phyloP scores from a whole-genome alignment of 2,113 vertebrate genomes.

The Zapornia atra region DNA sequence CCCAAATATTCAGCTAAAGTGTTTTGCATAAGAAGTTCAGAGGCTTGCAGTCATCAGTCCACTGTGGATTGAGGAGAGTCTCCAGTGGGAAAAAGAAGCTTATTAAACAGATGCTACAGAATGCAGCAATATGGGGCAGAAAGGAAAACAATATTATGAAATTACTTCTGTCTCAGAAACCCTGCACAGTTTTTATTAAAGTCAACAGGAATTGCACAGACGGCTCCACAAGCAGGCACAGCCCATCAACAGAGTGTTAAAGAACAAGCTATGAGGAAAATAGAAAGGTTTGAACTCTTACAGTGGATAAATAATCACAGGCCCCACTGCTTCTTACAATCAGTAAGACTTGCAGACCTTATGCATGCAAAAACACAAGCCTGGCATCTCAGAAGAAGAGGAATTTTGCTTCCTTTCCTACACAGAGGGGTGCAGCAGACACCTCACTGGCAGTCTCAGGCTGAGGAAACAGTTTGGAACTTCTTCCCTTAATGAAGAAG shows the following conservation, averaged over 20 bases:
- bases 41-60: background rate
- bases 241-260: background rate
- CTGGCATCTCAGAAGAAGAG: background rate
- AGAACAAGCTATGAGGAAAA: background rate
- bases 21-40: background rate
- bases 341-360: background rate
- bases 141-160: slow-evolving; percentile 18
- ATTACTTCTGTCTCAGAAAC: slow-evolving; percentile 45
- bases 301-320: background rate
- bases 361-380: background rate
- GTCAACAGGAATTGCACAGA: background rate
- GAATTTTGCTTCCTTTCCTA: background rate
- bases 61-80: background rate
- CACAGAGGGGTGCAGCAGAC: background rate
- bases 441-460: background rate
- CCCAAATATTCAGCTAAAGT: background rate
- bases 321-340: background rate
- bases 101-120: slow-evolving; percentile 58
- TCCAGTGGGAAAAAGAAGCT: slow-evolving; percentile 30
- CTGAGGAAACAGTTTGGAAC: background rate
- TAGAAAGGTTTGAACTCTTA: background rate
- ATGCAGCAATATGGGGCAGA: slow-evolving; percentile 24
- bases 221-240: background rate
- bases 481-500: background rate
- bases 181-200: slow-evolving; percentile 24